phyloP scores from a whole-genome alignment of 1,140 invertebrate genomes.

The Metopolophium dirhodum region DNA sequence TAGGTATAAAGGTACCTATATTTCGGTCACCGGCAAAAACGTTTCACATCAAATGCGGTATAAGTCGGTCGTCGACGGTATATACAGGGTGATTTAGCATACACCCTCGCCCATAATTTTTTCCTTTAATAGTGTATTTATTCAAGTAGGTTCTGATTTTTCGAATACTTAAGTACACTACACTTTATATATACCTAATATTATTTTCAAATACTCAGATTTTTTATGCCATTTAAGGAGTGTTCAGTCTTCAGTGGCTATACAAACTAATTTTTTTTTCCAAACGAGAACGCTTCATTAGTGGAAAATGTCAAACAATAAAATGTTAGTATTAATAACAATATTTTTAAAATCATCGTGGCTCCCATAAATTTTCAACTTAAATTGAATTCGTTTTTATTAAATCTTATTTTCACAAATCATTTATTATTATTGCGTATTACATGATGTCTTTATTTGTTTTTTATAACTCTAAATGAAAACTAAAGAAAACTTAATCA shows the following conservation, averaged over 20 bases:
- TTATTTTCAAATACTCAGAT: neutral
- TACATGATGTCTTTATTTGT: too few species aligned
- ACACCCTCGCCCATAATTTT: neutral
- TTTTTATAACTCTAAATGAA: neutral
- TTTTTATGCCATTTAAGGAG: neutral
- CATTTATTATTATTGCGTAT: too few species aligned
- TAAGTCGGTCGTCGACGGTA: neutral
- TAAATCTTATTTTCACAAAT: neutral
- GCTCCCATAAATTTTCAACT: neutral
- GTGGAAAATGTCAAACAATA: too few species aligned
- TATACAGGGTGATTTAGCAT: neutral
- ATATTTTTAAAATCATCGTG: neutral
- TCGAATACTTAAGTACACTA: neutral
- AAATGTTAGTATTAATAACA: too few species aligned
- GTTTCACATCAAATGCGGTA: neutral
- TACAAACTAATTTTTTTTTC: neutral
- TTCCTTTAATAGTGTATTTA: neutral
- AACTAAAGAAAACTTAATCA: neutral
- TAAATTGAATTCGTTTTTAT: neutral
- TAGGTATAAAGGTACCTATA: neutral
- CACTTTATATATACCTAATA: neutral
- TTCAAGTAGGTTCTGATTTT: neutral
- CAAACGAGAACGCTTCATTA: neutral
- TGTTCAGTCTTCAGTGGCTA: neutral
- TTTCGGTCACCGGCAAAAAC: neutral